Base-by-base conservation (phyloP, 1,140 invertebrate species). In the Drosophila sproati region DNA sequence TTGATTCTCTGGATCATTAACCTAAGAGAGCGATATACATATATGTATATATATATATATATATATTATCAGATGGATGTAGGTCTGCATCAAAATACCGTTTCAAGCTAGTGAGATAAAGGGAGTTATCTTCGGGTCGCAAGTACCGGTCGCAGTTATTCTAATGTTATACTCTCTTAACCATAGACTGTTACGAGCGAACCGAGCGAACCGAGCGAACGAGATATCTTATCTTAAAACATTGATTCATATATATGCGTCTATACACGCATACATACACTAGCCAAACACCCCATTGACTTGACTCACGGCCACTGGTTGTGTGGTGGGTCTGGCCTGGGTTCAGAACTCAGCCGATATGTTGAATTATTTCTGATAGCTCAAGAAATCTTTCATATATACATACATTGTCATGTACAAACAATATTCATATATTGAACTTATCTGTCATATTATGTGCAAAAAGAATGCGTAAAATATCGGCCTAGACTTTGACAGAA, bases 201-300 rank as follows among this genome's bases (percentile, higher is more conserved):
- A 50, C 52, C 41, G n/a, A 43, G 41, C 20, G 20, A 63, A 72
- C 43, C n/a, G 57, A 57, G 69, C 20, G 55, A 73, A 50, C 52
- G 41, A 0, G 20, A 63, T 83, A 88, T 88, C 85, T 88, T 88
- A 88, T 88, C 83, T 78, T 61, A 39, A 54, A 59, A 67, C 83
- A 88, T 88, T 87, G 69, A 88, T 80, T 85, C 81, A 63, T 69
- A 77, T 43, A 63, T 62, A 60, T 34, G 29, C n/a, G 37, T 5
- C 47, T 28, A 43, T 31, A 32, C 35, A 73, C 28, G 47, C 34
- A 54, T 28, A 59, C 7, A 60, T 5, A 66, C 10, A 59, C n/a
- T 45, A 29, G 7, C 31, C n/a, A 50, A n/a, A 20, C n/a, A 47
- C 5, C n/a, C 39, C 34, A 37, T 4, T 7, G n/a, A 57, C 64